These are phyloP conservation scores for Oscheius onirici DNA, from an alignment of 2,888 invertebrate species.

Conservation along the genomic window DNA sequence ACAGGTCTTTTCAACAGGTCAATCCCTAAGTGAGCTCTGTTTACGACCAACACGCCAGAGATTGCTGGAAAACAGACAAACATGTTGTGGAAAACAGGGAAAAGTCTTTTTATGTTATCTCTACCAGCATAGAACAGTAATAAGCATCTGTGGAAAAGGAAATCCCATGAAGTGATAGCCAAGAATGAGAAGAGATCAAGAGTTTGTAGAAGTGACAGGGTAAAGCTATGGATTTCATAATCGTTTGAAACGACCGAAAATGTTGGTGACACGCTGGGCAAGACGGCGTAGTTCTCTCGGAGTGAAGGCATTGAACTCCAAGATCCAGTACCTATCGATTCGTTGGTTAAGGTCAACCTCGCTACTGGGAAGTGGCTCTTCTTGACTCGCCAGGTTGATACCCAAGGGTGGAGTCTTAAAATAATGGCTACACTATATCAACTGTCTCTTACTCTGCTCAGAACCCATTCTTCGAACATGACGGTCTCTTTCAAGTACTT, in stretches of 20 bases:
- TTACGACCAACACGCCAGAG: too few species aligned
- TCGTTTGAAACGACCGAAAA: slow-evolving; percentile 9
- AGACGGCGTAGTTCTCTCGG: slow-evolving; percentile 10
- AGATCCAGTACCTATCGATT: slow-evolving; percentile 18
- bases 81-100: too few species aligned
- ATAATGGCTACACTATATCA: not conserved
- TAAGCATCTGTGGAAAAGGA: not conserved
- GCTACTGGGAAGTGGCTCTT: slow-evolving; percentile 23
- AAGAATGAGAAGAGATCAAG: not conserved
- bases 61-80: too few species aligned
- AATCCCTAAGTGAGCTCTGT: too few species aligned
- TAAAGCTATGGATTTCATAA: slow-evolving; percentile 1
- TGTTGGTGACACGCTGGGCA: slow-evolving; percentile 6
- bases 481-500: slow-evolving; percentile 27
- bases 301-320: slow-evolving; percentile 24
- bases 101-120: not conserved
- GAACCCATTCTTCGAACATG: slow-evolving; percentile 37
- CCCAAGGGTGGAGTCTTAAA: too few species aligned
- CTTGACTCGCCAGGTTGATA: not conserved
- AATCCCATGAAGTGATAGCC: slow-evolving; percentile 17
- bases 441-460: slow-evolving; percentile 19
- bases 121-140: slow-evolving; percentile 1
- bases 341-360: slow-evolving; percentile 18
- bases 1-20: too few species aligned
- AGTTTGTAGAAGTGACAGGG: not conserved